Conservation (phyloP, 2,797 vertebrate genomes). For the Molossus molossus region DNA sequence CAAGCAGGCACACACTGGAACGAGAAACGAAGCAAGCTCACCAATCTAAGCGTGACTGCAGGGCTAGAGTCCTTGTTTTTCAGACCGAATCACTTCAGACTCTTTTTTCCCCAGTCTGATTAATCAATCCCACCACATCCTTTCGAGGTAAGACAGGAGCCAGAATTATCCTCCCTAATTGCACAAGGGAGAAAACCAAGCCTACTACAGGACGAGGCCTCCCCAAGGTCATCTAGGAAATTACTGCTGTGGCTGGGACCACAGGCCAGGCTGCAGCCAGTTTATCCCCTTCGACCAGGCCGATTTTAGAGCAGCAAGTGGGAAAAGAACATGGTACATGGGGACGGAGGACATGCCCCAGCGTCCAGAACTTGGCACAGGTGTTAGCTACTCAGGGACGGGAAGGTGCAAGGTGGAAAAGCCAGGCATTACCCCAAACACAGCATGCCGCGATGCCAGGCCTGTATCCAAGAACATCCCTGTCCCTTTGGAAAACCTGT, state of each 20-base stretch:
- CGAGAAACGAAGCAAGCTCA: not conserved
- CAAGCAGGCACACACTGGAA: too few species aligned
- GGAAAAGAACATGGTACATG: not conserved
- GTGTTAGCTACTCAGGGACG: not conserved
- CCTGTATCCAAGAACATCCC: not conserved
- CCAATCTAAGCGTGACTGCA: rapidly evolving
- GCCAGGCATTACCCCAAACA: not conserved
- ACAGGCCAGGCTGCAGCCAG: not conserved
- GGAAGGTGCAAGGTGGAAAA: not conserved
- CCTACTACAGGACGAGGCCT: not conserved
- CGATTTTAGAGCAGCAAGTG: not conserved
- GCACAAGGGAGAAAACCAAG: constrained; percentile 29
- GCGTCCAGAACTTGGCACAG: not conserved
- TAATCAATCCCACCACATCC: constrained; percentile 77
- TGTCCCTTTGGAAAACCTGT: not conserved
- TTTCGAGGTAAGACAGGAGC: constrained; percentile 70
- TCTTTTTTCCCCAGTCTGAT: constrained; percentile 21
- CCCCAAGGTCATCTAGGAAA: constrained; percentile 61
- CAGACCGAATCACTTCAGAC: constrained; percentile 8
- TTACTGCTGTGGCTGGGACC: not conserved
- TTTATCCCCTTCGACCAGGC: rapidly evolving
- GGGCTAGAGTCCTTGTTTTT: not conserved
- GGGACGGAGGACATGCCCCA: not conserved
- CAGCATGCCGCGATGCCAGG: not conserved
- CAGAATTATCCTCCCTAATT: constrained; percentile 48